Evolutionary conservation across 2,888 invertebrate species (phyloP), one percentile per base, ranked within the genome.

Genomic region (Hirtodrosophila cameraria): DNA sequence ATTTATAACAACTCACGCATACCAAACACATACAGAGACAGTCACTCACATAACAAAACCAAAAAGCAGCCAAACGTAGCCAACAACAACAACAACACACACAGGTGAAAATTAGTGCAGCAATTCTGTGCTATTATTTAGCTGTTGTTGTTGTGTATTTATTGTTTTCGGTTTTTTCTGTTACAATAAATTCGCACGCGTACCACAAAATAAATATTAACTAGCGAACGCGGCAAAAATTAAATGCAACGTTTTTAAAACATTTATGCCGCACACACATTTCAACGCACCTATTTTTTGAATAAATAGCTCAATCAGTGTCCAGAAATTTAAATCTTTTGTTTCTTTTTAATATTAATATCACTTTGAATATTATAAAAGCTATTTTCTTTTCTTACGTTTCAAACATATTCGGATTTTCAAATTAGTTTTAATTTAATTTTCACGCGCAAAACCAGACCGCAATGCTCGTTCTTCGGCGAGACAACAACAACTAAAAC

Each of bases 71-170:
- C 70, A 71, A 69, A 75, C 75, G 70, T 69, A 74, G 69, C 75
- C 54, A 42, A 30, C 57, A 57, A 35, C 49, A 61, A 27, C 43
- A 48, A 49, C 57, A 64, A 49, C 33, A 48, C 16, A 78, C 61
- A 62, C 80, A 80, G 80, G 80, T 80, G 81, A 73, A 84, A 86
- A 80, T 72, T 69, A 58, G 66, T 80, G 81, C 86, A 83, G 60
- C 72, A 68, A 60, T 67, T 66, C 64, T 43, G 49, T 71, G 49
- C 49, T 28, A 45, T 41, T 68, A 36, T 27, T 58, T 42, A 48
- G 39, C 13, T 39, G 28, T 39, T 41, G 36, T 30, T 31, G 8
- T 28, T 54, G 54, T 35, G 36, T 38, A 69, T 35, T 39, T 54
- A 35, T 8, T 45, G 30, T 12, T 59, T 23, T 28, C 27, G 20